Evolutionary conservation across 2,888 invertebrate genomes (phyloP).

Genomic region (Margaritifera margaritifera): DNA sequence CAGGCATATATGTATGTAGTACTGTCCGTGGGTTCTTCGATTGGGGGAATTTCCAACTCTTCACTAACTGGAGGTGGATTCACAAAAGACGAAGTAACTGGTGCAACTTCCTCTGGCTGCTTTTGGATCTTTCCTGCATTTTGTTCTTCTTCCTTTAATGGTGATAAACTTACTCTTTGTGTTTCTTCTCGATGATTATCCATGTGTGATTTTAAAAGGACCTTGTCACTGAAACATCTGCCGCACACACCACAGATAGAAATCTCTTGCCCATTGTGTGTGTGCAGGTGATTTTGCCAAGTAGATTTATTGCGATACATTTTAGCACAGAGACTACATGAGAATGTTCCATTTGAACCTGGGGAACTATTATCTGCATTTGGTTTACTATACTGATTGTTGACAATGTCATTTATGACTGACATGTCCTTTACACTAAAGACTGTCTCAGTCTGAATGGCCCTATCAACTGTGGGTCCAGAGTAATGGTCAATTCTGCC

Average conservation of each 20-base stretch:
- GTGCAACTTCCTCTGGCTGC: not conserved
- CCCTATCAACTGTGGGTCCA: not conserved
- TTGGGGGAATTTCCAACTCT: conserved; percentile 16
- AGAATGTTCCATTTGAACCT: conserved; percentile 30
- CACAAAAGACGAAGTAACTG: not conserved
- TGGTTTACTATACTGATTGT: conserved; percentile 5
- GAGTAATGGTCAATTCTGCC: not conserved
- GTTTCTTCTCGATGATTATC: conserved; percentile 31
- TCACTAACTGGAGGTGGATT: conserved; percentile 1
- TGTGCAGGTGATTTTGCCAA: conserved; percentile 37
- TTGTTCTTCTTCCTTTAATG: conserved; percentile 15
- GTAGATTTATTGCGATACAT: conserved; percentile 36
- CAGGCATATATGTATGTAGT: conserved; percentile 35
- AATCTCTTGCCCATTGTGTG: conserved; percentile 40
- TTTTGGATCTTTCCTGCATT: not conserved
- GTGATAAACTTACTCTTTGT: too few relatives aligned
- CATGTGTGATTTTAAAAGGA: conserved; percentile 31
- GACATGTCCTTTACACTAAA: conserved; percentile 37
- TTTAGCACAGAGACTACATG: conserved; percentile 36
- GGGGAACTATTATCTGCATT: conserved; percentile 12
- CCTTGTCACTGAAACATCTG: conserved; percentile 20
- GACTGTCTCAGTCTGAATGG: conserved; percentile 36
- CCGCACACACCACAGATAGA: conserved; percentile 40
- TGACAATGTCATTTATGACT: conserved; percentile 32
- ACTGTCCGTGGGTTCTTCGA: conserved; percentile 5